These are phyloP conservation scores for Ptiloglossa arizonensis DNA, from an alignment of 1,140 invertebrate species.

Conservation along the genomic window DNA sequence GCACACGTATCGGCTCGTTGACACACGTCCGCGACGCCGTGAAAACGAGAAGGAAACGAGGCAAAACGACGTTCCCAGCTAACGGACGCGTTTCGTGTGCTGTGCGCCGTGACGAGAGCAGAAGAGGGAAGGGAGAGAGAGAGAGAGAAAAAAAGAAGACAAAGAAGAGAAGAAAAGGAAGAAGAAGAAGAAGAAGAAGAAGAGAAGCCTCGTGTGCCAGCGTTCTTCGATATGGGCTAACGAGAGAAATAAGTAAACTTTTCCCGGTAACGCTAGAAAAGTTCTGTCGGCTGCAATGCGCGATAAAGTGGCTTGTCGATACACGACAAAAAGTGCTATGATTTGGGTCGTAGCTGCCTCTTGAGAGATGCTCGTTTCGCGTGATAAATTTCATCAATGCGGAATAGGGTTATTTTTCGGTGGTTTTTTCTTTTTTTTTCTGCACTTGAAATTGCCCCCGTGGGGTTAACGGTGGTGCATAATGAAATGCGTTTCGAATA, in stretches of 20 bases:
- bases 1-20: constrained; percentile 29
- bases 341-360: not conserved
- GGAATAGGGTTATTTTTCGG: not conserved
- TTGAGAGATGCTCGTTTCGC: not conserved
- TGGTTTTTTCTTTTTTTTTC: too few relatives aligned
- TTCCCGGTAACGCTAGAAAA: constrained; percentile 2
- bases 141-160: too few relatives aligned
- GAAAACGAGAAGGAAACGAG: constrained; percentile 54
- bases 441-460: not conserved
- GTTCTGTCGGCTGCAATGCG: not conserved
- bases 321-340: constrained; percentile 1
- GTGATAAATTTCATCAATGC: constrained; percentile 29
- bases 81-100: constrained; percentile 52
- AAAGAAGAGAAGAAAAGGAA: not conserved
- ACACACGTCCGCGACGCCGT: constrained; percentile 26
- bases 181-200: too few relatives aligned
- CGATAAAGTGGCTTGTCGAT: constrained; percentile 36
- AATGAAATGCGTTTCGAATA: not conserved
- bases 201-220: constrained; percentile 18
- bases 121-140: too few relatives aligned
- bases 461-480: not conserved
- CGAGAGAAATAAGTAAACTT: constrained; percentile 53
- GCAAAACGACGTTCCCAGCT: constrained; percentile 46
- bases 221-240: constrained; percentile 32
- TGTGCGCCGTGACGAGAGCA: constrained; percentile 6